Conservation (phyloP, 2,797 vertebrate genomes). For the Periparus ater region DNA sequence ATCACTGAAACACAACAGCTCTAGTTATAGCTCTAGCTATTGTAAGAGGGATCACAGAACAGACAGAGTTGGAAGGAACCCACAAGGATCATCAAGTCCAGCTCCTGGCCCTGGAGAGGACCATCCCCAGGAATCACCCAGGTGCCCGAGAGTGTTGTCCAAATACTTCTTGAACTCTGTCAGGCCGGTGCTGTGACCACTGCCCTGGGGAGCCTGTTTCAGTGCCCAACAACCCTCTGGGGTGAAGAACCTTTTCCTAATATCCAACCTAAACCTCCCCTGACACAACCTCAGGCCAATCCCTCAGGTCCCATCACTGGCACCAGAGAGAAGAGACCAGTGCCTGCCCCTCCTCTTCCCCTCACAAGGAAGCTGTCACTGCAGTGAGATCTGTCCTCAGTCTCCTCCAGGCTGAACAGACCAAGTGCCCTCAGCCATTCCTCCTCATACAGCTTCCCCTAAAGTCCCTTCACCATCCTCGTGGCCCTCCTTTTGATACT, state of each 20-base stretch:
- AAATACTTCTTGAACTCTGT: rapidly evolving
- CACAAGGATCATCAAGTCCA: background rate
- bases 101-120: background rate
- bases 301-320: rapidly evolving
- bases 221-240: too few relatives aligned
- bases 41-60: background rate
- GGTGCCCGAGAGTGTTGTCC: rapidly evolving
- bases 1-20: background rate
- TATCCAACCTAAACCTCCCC: background rate
- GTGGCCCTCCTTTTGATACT: rapidly evolving
- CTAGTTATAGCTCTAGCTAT: background rate
- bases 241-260: background rate
- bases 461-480: background rate
- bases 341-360: background rate
- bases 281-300: background rate
- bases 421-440: rapidly evolving
- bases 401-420: background rate
- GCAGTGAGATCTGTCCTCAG: background rate
- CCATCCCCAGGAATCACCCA: background rate
- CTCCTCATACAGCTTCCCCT: rapidly evolving
- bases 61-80: background rate
- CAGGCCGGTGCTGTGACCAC: background rate
- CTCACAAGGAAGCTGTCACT: rapidly evolving
- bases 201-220: background rate
- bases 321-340: background rate